phyloP scores from a whole-genome alignment of 2,113 vertebrate genomes.

The Vireo altiloquus region DNA sequence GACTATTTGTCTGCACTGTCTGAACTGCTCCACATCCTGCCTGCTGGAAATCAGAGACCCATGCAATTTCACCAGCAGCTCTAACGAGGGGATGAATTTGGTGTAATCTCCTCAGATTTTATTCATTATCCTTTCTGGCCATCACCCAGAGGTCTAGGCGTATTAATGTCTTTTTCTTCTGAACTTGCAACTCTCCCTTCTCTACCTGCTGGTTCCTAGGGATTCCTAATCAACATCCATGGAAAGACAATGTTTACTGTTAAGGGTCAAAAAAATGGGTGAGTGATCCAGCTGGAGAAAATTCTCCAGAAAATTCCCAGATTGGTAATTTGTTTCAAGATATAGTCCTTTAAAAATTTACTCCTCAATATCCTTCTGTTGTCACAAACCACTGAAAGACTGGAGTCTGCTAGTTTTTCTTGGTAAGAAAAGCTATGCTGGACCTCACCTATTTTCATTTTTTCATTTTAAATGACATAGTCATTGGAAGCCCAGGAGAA shows the following conservation, averaged over 20 bases:
- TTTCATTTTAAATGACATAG: slow-evolving; percentile 24
- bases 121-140: neutral
- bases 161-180: neutral
- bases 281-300: neutral
- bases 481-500: neutral
- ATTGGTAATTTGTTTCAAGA: neutral
- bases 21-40: neutral
- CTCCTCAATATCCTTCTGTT: neutral
- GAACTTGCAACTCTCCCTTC: neutral
- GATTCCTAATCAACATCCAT: neutral
- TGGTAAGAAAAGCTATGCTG: neutral
- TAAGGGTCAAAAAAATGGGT: neutral
- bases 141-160: neutral
- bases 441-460: neutral
- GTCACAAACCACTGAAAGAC: neutral
- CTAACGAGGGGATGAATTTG: accelerated
- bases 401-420: neutral
- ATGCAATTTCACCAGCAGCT: neutral
- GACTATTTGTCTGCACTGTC: neutral
- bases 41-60: neutral
- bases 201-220: neutral
- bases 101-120: neutral
- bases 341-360: neutral
- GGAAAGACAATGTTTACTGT: neutral
- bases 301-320: neutral